Evolutionary conservation across 2,797 vertebrate genomes (phyloP).

Genomic region (Benthosema pterotum): DNA sequence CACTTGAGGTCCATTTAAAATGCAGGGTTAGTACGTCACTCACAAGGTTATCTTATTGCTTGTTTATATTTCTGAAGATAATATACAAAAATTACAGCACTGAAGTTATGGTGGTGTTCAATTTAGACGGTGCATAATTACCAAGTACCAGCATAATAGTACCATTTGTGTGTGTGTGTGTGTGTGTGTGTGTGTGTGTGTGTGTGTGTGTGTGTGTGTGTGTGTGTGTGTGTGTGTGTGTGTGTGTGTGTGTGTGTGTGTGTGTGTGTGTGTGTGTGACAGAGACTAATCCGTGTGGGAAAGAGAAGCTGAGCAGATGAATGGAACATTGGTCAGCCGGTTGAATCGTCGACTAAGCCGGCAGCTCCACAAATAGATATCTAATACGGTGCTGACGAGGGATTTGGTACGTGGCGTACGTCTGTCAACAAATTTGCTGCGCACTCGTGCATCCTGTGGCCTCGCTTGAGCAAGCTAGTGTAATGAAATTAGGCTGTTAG

Average conservation of each 20-base stretch:
- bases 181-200: no score
- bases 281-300: conserved; percentile 56
- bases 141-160: no score
- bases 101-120: no score
- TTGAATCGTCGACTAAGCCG: conserved; percentile 42
- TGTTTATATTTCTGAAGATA: no score
- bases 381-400: conserved; percentile 59
- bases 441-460: background rate
- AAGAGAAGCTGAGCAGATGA: conserved; percentile 52
- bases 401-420: background rate
- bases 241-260: no score
- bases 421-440: background rate
- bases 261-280: conserved; percentile 1
- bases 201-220: no score
- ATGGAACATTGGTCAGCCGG: conserved; percentile 26
- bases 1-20: background rate
- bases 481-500: background rate
- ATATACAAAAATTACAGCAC: no score
- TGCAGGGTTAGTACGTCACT: background rate
- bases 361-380: conserved; percentile 60
- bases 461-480: no score
- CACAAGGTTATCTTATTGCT: no score
- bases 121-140: no score
- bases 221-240: no score
- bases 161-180: no score